phyloP scores from a whole-genome alignment of 2,888 invertebrate genomes.

The Gisinianus flammeolus region DNA sequence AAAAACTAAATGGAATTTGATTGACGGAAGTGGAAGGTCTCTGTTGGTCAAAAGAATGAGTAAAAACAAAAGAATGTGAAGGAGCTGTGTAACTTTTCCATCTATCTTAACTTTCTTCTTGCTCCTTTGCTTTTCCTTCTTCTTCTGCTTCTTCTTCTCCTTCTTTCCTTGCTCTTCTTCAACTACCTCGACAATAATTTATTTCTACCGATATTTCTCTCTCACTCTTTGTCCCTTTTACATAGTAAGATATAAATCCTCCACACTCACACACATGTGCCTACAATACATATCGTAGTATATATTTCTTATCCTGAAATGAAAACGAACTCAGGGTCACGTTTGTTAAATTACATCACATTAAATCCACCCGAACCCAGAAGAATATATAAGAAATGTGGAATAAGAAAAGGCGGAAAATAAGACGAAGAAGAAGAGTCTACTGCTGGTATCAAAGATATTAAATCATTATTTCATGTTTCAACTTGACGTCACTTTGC shows the following conservation, averaged over 20 bases:
- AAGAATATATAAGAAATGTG: neutral
- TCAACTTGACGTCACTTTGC: conserved; percentile 7
- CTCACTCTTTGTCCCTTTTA: neutral
- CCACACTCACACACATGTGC: too few species aligned
- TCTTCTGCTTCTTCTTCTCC: neutral
- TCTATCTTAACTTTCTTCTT: neutral
- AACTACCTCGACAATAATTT: neutral
- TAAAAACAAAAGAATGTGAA: neutral
- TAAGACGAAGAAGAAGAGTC: too few species aligned
- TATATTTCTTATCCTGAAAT: too few species aligned
- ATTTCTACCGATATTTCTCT: neutral
- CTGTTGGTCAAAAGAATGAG: neutral
- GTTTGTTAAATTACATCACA: conserved; percentile 9
- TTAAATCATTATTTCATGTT: conserved; percentile 18
- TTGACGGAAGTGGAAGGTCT: conserved; percentile 11
- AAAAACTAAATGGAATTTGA: conserved; percentile 35
- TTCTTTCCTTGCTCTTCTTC: neutral
- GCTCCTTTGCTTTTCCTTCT: too few species aligned
- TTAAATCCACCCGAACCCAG: too few species aligned
- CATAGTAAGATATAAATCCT: too few species aligned
- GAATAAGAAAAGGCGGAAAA: neutral
- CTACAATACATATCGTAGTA: too few species aligned
- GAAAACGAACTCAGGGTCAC: neutral
- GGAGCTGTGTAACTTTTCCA: conserved; percentile 8
- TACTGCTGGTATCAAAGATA: conserved; percentile 2